A percentile compares a stretch with the other conserved stretches of the same genome.
These are phyloP conservation scores for Lasioglossum oenotherae DNA, from an alignment of 2,888 invertebrate species.

Conservation along the genomic window DNA sequence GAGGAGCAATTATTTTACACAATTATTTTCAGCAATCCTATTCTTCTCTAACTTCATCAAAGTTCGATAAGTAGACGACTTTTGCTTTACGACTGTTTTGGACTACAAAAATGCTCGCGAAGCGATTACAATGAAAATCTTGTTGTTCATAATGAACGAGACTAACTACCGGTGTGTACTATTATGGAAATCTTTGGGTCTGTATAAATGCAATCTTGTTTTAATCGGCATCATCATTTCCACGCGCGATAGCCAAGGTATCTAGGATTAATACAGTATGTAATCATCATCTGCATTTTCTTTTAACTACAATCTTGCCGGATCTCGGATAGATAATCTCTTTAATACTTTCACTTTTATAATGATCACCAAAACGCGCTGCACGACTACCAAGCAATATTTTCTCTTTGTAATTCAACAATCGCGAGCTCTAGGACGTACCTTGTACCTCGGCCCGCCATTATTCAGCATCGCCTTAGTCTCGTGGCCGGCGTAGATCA, in stretches of 20 bases:
- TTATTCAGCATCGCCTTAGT: constrained; percentile 99
- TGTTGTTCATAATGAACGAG: not conserved
- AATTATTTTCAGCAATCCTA: not conserved
- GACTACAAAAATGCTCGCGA: no score
- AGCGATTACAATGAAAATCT: no score
- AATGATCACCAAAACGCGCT: not conserved
- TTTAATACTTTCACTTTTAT: not conserved
- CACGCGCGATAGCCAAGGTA: not conserved
- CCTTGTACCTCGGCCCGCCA: constrained; percentile 91
- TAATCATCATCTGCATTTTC: not conserved
- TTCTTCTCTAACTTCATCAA: not conserved
- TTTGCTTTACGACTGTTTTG: no score
- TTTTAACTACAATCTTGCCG: not conserved
- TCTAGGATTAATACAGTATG: not conserved
- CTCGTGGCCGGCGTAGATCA: constrained; percentile 98
- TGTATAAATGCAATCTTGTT: not conserved
- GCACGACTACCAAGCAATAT: not conserved
- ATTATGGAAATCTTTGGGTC: not conserved
- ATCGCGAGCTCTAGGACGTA: constrained; percentile 43
- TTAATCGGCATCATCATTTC: not conserved
- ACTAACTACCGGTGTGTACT: not conserved
- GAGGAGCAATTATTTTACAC: not conserved
- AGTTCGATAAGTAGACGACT: no score
- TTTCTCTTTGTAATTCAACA: not conserved
- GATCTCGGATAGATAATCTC: not conserved